phyloP scores from a whole-genome alignment of 2,113 vertebrate genomes.

The Zosterops borbonicus region DNA sequence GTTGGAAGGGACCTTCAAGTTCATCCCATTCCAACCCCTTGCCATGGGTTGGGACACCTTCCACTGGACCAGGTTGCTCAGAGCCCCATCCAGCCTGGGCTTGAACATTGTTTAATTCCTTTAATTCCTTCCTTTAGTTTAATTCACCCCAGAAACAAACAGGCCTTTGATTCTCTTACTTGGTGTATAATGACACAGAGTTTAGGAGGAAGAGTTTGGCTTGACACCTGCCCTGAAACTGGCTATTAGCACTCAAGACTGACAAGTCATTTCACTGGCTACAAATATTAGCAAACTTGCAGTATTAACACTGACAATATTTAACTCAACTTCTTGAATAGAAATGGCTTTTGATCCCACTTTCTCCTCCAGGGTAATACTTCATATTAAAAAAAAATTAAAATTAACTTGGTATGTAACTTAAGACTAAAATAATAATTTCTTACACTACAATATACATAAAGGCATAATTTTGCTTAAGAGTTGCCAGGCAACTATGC shows the following conservation, averaged over 20 bases:
- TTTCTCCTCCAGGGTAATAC: slow-evolving; percentile 29
- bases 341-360: slow-evolving; percentile 65
- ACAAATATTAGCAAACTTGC: slow-evolving; percentile 21
- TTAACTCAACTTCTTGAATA: slow-evolving; percentile 50
- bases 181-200: background rate
- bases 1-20: background rate
- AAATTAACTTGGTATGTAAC: slow-evolving; percentile 2
- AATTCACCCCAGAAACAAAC: slow-evolving; percentile 45
- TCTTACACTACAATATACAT: slow-evolving; percentile 56
- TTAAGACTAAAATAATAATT: slow-evolving; percentile 71
- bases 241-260: background rate
- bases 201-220: background rate
- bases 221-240: background rate
- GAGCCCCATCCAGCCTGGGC: background rate
- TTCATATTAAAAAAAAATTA: slow-evolving; percentile 25
- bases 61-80: background rate
- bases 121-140: slow-evolving; percentile 42
- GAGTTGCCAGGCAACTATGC: slow-evolving; percentile 52
- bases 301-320: background rate
- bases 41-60: background rate
- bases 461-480: slow-evolving; percentile 60
- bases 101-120: background rate
- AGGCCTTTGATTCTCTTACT: slow-evolving; percentile 42
- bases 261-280: slow-evolving; percentile 1
- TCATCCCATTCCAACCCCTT: background rate